Base-by-base conservation (phyloP, 1,140 invertebrate genomes). In the Trichoplusia ni region DNA sequence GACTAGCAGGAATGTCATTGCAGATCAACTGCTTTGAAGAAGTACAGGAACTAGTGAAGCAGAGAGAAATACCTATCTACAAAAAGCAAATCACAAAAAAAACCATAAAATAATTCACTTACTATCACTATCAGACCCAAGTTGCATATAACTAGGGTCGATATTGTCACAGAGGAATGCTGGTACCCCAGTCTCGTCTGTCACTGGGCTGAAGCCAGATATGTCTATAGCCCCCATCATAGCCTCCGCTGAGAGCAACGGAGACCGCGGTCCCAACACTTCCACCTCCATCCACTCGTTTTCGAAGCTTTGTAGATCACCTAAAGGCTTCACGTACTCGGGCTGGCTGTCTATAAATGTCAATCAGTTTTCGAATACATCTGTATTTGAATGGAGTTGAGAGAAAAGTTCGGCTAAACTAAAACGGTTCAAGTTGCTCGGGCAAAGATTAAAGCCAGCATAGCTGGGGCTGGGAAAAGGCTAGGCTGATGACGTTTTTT, bases 201-300 rank as follows among this genome's bases (percentile, higher is more conserved):
- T 90, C 11, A 64, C 58, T 1, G 69, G 72, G 18, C 73, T 81
- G 0, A 70, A 74, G 9, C 86, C 88, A 0, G 84, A 84, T 37
- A 91, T 90, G 65, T 91, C 86, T 1, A 90, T 71, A 1, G 81
- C 81, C 0, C 80, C 81, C 18, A 70, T 61, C 4, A 81, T 59
- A 0, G 65, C 71, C 8, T 81, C 75, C 0, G 68, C 67, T 0
- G 88, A 70, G 51, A 92, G 82, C 5, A 93, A 91, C 82, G 93
- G 94, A 5, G 93, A 93, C 54, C 93, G 85, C 0, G 94, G 92
- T 0, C 93, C 91, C 64, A 93, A 91, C 5, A 97, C 92, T 85
- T 96, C 96, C 0, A 98, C 94, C 88, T 98, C 96, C 73, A 97
- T 93, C 96, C 96, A 98, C 77, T 97, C 96, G 77, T 97, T 96